Conservation (phyloP, 37 sponge, comb jelly and placozoan species). For the Geodia barretti region DNA sequence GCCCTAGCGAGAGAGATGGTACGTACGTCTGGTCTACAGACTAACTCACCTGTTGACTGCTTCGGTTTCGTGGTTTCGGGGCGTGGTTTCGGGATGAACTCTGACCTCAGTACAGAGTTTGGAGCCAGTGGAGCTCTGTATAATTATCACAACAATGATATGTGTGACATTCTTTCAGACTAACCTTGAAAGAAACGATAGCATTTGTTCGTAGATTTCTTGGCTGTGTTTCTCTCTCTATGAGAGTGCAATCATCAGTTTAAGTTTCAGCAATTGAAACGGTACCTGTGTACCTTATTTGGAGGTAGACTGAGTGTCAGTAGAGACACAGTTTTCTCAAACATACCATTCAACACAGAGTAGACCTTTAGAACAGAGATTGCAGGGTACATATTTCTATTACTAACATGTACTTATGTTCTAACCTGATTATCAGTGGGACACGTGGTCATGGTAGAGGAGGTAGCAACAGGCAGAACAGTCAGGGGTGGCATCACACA, state of each 20-base stretch:
- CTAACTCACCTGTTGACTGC: neutral
- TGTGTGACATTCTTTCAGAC: too few relatives aligned
- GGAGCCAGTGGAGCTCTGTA: constrained; percentile 60
- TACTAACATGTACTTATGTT: neutral
- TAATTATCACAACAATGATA: neutral
- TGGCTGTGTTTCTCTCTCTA: too few relatives aligned
- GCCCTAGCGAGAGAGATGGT: neutral
- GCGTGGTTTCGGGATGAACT: constrained; percentile 26
- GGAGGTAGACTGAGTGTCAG: neutral
- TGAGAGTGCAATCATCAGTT: too few relatives aligned
- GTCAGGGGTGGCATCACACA: neutral
- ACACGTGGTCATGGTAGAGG: neutral
- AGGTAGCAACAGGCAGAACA: neutral
- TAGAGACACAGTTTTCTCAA: constrained; percentile 12
- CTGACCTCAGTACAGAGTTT: constrained; percentile 61
- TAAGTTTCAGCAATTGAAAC: too few relatives aligned
- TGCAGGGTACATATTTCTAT: neutral
- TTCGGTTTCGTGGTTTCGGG: neutral
- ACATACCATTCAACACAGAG: constrained; percentile 12
- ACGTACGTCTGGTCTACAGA: neutral
- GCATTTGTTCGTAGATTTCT: too few relatives aligned
- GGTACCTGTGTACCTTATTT: too few relatives aligned
- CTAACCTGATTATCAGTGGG: neutral
- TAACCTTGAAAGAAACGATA: too few relatives aligned
- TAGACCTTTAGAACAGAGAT: neutral